A percentile compares a stretch with the other conserved stretches of the same genome.
Conservation (phyloP, 2,888 invertebrate species). For the Tenthredo amoena region DNA sequence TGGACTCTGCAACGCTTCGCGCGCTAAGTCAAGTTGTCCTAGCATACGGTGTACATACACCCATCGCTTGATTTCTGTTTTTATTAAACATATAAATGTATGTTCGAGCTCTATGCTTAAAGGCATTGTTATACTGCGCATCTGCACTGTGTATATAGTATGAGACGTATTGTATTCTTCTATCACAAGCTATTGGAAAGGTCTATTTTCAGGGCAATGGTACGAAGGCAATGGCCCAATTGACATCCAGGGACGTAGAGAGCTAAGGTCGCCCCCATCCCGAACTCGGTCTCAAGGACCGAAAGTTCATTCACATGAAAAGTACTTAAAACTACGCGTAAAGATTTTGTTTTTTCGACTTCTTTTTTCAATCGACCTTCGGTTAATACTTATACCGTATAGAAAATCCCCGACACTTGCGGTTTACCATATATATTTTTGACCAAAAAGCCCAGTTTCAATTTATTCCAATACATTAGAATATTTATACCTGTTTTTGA, state of each 20-base stretch:
- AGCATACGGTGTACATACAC: not conserved
- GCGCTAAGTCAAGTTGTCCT: not conserved
- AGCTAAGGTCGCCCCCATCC: conserved; percentile 51
- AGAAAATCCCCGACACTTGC: conserved; percentile 1
- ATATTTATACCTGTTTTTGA: not conserved
- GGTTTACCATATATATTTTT: not conserved
- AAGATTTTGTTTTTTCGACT: not conserved
- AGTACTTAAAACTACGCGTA: conserved; percentile 4
- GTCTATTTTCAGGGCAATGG: conserved; percentile 50
- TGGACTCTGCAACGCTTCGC: not conserved
- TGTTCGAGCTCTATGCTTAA: not conserved
- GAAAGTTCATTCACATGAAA: conserved; percentile 42
- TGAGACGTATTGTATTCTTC: conserved; percentile 25
- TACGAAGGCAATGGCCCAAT: conserved; percentile 65
- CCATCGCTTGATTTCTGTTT: not conserved
- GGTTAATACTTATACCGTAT: not conserved
- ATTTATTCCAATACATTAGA: not conserved
- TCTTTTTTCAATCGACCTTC: not conserved
- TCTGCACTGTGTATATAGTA: not conserved
- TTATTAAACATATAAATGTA: not conserved
- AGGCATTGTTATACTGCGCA: conserved; percentile 2
- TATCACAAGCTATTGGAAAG: conserved; percentile 35
- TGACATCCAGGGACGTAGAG: conserved; percentile 63
- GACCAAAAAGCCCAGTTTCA: not conserved
- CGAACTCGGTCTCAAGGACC: conserved; percentile 42